Evolutionary conservation across 2,113 vertebrate species (phyloP), one percentile per base, ranked within the genome.

Genomic region (Petrocephalus zakoni): DNA sequence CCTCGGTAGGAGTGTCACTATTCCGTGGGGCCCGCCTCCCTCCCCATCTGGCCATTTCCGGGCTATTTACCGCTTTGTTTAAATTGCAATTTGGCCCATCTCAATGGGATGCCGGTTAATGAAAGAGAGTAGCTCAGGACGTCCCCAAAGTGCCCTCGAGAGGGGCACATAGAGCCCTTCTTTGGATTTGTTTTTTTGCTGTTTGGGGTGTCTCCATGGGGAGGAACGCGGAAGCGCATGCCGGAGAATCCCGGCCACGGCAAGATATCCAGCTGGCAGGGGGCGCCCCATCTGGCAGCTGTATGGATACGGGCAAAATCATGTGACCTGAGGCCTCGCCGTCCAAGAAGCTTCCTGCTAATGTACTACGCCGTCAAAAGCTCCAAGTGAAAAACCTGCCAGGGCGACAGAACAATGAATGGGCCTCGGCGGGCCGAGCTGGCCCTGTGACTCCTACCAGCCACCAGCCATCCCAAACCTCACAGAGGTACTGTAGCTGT

Each of bases 91-190:
- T 91, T 88, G 89, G 87, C 46, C 85, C 87, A 13, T 21, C 58
- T 84, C 91, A 92, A 90, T 89, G 90, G 91, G 87, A 87, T 37
- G 75, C 78, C 87, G 9, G 89, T 86, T 91, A 90, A 91, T 91
- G 85, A 90, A 90, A 51, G 58, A 90, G 89, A 86, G 82, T 15
- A 82, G 85, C 88, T 82, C 52, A 58, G 19, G 87, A 51, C 68
- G 7, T 51, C 88, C 91, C 86, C 1, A 1, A 85, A 91, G 89
- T 83, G 49, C 81, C 42, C 58, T 87, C 82, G 25, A 53, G 89
- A 91, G 87, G 68, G 87, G 22, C n/a, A 88, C 88, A 86, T 84
- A 88, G 90, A 91, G 86, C 53, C 85, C 37, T 85, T 64, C 58
- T 61, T 42, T 42, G 72, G 72, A 29, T 78, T 8, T 78, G 72